phyloP scores from a whole-genome alignment of 2,888 invertebrate genomes.

The Tolmerus cingulatus region DNA sequence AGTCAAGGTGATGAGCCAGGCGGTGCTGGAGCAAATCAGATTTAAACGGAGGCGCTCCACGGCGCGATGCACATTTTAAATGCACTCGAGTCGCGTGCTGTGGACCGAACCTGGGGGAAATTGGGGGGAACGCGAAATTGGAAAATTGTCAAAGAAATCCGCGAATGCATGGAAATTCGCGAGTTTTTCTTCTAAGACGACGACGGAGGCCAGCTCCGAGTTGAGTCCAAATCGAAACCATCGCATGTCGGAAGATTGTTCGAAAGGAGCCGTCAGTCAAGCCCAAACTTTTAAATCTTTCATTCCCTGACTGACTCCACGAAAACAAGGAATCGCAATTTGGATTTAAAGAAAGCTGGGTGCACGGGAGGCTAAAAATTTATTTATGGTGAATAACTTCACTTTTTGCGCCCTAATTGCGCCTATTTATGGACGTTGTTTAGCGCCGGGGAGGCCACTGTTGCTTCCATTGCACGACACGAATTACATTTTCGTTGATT shows the following conservation, averaged over 20 bases:
- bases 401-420: slow-evolving; percentile 8
- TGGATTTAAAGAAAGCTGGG: neutral
- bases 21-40: neutral
- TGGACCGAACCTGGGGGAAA: neutral
- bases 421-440: neutral
- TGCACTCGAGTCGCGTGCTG: neutral
- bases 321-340: neutral
- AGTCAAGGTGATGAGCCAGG: neutral
- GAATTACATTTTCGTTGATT: neutral
- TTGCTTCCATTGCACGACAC: neutral
- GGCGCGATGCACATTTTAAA: neutral
- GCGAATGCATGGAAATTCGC: neutral
- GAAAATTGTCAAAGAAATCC: neutral
- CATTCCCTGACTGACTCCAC: neutral
- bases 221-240: neutral
- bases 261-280: neutral
- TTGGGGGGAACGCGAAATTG: neutral
- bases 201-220: neutral
- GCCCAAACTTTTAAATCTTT: neutral
- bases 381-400: neutral
- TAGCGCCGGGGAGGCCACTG: neutral
- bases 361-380: neutral
- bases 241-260: neutral
- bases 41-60: neutral
- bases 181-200: neutral